A percentile compares a stretch with the other conserved stretches of the same genome.
Evolutionary conservation across 1,140 invertebrate species (phyloP).

Genomic region (Laodelphax striatellus): DNA sequence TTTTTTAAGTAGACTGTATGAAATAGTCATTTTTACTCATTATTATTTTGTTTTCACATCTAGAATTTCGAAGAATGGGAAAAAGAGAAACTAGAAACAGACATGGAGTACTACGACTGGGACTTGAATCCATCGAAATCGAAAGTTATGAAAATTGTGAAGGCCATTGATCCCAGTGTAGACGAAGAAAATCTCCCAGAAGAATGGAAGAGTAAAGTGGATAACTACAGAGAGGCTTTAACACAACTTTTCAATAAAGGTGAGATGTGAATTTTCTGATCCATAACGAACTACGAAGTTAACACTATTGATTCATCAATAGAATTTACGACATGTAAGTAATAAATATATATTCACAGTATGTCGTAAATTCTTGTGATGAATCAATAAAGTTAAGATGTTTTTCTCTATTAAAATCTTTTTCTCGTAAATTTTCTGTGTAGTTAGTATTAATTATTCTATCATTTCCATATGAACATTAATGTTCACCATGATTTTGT

Average conservation of each 20-base stretch:
- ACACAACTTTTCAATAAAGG: constrained; percentile 18
- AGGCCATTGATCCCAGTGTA: neutral
- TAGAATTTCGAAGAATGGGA: constrained; percentile 20
- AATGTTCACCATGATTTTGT: neutral
- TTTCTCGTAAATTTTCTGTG: too few species aligned
- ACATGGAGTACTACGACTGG: constrained; percentile 21
- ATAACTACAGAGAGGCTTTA: constrained; percentile 16
- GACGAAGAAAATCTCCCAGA: constrained; percentile 2
- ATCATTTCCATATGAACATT: neutral
- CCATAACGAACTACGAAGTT: too few species aligned
- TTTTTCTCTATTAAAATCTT: too few species aligned
- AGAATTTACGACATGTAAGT: too few species aligned
- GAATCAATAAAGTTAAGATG: too few species aligned
- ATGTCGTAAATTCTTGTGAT: too few species aligned
- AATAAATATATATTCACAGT: too few species aligned
- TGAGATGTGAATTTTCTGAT: constrained; percentile 3
- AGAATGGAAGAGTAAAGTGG: constrained; percentile 1
- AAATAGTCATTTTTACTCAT: neutral
- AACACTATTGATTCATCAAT: too few species aligned
- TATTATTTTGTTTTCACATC: neutral
- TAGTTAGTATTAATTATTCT: neutral
- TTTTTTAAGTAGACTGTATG: too few species aligned
- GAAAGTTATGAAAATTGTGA: constrained; percentile 4
- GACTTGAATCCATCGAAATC: constrained; percentile 14
- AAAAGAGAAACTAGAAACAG: constrained; percentile 14